phyloP scores from a whole-genome alignment of 2,797 vertebrate genomes.

The Galagoides demidoff region DNA sequence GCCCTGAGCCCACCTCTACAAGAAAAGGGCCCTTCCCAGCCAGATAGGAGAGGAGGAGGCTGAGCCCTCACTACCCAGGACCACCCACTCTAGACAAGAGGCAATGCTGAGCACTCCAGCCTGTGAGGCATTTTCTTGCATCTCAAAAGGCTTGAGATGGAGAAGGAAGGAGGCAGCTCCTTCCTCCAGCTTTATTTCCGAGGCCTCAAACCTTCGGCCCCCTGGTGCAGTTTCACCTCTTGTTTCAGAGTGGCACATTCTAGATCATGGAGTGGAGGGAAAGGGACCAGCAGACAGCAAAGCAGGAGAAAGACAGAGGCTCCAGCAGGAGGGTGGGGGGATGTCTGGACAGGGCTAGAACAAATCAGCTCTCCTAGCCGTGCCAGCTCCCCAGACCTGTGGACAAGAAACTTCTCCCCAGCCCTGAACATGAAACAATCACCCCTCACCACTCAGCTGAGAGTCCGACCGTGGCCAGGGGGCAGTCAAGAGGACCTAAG shows the following conservation, averaged over 20 bases:
- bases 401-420: not conserved
- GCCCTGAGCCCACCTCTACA: not conserved
- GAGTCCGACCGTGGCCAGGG: not conserved
- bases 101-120: not conserved
- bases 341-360: too few species aligned
- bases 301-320: fast-evolving
- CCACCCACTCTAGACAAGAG: not conserved
- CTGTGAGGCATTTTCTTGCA: not conserved
- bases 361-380: not conserved
- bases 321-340: too few species aligned
- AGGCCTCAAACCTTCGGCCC: not conserved
- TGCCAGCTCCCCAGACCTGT: fast-evolving
- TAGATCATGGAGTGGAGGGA: too few species aligned
- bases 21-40: not conserved
- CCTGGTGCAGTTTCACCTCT: fast-evolving
- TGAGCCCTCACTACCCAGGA: not conserved
- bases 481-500: not conserved
- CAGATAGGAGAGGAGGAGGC: not conserved
- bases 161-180: not conserved
- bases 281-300: not conserved
- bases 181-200: not conserved
- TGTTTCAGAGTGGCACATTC: fast-evolving
- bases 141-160: not conserved
- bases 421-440: not conserved
- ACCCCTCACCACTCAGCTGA: not conserved